Percentiles rank a stretch among this genome's conserved stretches.
These are phyloP conservation scores for Chrysotoxum bicinctum DNA, from an alignment of 2,888 invertebrate genomes.

Conservation along the genomic window DNA sequence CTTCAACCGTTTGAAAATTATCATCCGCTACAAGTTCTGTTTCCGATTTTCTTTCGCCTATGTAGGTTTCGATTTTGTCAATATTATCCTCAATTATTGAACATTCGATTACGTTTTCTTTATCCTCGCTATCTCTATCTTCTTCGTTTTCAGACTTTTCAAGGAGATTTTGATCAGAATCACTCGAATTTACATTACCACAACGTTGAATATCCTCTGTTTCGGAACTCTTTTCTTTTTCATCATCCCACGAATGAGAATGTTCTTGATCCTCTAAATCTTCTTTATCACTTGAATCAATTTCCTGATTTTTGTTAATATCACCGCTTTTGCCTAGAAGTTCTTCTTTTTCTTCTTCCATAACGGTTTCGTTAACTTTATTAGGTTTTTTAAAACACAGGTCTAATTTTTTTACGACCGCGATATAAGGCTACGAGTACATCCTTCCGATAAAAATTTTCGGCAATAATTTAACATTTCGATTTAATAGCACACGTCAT, in stretches of 20 bases:
- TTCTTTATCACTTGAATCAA: conserved; percentile 59
- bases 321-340: conserved; percentile 43
- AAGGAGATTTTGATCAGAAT: conserved; percentile 36
- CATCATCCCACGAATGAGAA: conserved; percentile 31
- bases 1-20: conserved; percentile 41
- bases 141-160: conserved; percentile 32
- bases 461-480: conserved; percentile 34
- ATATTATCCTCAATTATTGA: neutral
- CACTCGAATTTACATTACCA: conserved; percentile 40
- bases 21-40: conserved; percentile 1
- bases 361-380: neutral
- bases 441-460: conserved; percentile 34
- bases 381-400: neutral
- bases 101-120: neutral
- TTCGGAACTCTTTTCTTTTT: conserved; percentile 45
- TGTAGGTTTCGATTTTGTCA: conserved; percentile 12
- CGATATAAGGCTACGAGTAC: neutral
- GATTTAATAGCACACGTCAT: conserved; percentile 5
- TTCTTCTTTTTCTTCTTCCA: conserved; percentile 59
- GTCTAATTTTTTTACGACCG: neutral
- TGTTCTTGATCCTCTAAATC: conserved; percentile 38
- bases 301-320: conserved; percentile 43
- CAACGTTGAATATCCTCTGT: conserved; percentile 34
- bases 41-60: neutral
- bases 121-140: neutral